These are phyloP conservation scores for Nibea coibor DNA, from an alignment of 2,113 vertebrate genomes.

Conservation along the genomic window DNA sequence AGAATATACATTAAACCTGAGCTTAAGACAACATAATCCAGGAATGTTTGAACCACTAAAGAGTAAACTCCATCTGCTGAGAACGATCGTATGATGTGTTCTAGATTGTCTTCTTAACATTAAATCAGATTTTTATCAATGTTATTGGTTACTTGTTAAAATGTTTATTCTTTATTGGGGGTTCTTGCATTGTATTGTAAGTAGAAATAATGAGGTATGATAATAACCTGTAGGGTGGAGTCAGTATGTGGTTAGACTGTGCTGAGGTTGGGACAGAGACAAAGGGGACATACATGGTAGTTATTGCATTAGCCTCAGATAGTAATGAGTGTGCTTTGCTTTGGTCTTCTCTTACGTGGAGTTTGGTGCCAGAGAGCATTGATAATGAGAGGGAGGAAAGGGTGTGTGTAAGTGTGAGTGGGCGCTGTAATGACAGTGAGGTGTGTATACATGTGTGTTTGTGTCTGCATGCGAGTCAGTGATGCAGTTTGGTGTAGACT, in stretches of 20 bases:
- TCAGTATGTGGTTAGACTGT: neutral
- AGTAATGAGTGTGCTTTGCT: slow-evolving; percentile 52
- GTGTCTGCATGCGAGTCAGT: slow-evolving; percentile 23
- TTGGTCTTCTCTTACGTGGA: slow-evolving; percentile 43
- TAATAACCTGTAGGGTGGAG: slow-evolving; percentile 11
- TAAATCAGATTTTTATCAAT: too few species aligned
- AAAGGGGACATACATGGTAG: slow-evolving; percentile 14
- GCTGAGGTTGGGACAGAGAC: slow-evolving; percentile 18
- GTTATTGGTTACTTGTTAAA: too few species aligned
- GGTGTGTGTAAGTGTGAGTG: slow-evolving; percentile 36
- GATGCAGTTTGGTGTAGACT: neutral
- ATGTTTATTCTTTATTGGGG: too few species aligned
- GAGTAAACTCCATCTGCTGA: too few species aligned
- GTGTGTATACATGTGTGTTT: slow-evolving; percentile 18
- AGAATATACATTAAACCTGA: too few species aligned
- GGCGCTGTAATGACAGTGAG: slow-evolving; percentile 47
- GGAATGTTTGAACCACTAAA: too few species aligned
- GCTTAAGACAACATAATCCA: too few species aligned
- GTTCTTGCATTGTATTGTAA: neutral
- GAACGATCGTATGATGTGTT: too few species aligned
- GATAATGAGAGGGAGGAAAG: slow-evolving; percentile 66
- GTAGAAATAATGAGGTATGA: neutral
- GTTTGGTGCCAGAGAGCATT: slow-evolving; percentile 53
- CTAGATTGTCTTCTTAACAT: too few species aligned
- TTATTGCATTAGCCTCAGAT: slow-evolving; percentile 62